These are phyloP conservation scores for Lochmaea crataegi DNA, from an alignment of 2,888 invertebrate species.

Conservation along the genomic window DNA sequence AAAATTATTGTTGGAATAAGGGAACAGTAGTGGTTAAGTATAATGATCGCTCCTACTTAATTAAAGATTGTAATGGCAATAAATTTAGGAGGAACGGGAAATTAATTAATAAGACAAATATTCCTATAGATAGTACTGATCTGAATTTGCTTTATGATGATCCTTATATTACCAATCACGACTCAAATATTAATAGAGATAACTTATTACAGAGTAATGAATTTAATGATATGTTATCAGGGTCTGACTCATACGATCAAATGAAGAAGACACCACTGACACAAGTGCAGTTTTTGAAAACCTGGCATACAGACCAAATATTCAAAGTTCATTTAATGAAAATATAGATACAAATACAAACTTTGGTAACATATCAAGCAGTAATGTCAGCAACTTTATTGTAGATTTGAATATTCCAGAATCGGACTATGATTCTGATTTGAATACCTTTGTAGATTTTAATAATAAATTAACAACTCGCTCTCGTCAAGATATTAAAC, in stretches of 20 bases:
- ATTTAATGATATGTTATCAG: background rate
- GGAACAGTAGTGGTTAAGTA: background rate
- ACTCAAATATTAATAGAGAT: no score
- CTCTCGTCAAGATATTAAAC: no score
- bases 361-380: no score
- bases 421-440: background rate
- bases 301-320: background rate
- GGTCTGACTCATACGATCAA: background rate
- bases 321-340: background rate
- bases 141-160: no score
- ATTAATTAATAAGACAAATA: no score
- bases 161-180: no score
- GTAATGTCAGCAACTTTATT: background rate
- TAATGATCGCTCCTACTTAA: background rate
- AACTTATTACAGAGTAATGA: no score
- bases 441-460: no score
- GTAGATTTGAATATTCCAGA: background rate
- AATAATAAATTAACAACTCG: no score
- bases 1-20: background rate
- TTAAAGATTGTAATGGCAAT: background rate
- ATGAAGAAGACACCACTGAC: background rate
- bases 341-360: background rate
- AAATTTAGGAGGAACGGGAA: background rate
- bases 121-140: no score
- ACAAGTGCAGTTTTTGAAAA: background rate